A percentile compares a stretch with the other conserved stretches of the same genome.
These are phyloP conservation scores for Callyntrura sp. DNA, from an alignment of 2,888 invertebrate genomes.

Conservation along the genomic window DNA sequence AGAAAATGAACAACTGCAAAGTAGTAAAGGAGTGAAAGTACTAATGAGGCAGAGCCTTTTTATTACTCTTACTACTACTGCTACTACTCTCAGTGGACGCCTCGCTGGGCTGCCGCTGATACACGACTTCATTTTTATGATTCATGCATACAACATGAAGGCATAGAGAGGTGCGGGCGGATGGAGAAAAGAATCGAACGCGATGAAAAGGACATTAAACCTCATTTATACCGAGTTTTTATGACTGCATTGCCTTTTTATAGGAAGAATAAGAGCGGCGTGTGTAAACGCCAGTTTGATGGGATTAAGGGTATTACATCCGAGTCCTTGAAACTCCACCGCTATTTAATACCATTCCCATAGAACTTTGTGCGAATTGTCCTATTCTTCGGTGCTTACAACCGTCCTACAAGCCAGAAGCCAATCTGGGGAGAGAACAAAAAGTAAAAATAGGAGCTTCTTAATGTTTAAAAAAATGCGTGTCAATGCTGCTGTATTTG, in stretches of 20 bases:
- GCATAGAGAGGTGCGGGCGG: not conserved
- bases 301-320: conserved; percentile 65
- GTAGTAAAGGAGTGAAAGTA: conserved; percentile 52
- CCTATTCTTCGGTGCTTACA: not conserved
- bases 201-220: conserved; percentile 69
- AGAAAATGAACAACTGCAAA: conserved; percentile 6
- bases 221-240: conserved; percentile 70
- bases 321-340: conserved; percentile 54
- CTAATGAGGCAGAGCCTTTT: conserved; percentile 60
- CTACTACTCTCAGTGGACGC: not conserved
- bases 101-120: conserved; percentile 16
- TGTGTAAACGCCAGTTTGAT: conserved; percentile 65
- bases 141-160: conserved; percentile 45
- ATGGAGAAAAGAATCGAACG: conserved; percentile 53
- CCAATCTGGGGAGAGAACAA: not conserved
- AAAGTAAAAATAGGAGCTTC: not conserved
- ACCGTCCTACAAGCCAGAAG: not conserved
- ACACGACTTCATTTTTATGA: conserved; percentile 28
- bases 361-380: conserved; percentile 31
- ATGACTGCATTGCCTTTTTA: conserved; percentile 58
- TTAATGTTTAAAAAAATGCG: conserved; percentile 5
- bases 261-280: conserved; percentile 10
- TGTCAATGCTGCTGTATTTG: too few relatives aligned
- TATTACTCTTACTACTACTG: conserved; percentile 31
- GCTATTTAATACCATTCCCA: conserved; percentile 42